Conservation (phyloP, 2,888 invertebrate species). For the Anthophora plumipes region DNA sequence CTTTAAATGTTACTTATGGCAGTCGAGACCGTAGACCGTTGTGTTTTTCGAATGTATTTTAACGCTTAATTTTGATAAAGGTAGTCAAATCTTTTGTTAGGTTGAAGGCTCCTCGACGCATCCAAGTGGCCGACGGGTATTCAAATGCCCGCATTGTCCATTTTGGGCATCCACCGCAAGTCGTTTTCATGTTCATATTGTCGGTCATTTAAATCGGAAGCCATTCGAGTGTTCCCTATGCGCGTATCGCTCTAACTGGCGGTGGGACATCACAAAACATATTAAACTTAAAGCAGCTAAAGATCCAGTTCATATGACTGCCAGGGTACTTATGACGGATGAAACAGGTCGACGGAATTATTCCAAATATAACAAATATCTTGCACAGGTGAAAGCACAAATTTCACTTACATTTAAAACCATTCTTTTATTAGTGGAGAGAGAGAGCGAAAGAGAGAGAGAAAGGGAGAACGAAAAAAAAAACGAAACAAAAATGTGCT, state of each 20-base stretch:
- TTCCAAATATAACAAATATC: constrained; percentile 96
- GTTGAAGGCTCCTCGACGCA: constrained; percentile 78
- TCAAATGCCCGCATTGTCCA: constrained; percentile 96
- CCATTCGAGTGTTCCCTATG: constrained; percentile 98
- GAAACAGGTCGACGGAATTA: constrained; percentile 96
- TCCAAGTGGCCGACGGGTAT: constrained; percentile 87
- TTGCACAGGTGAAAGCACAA: constrained; percentile 87
- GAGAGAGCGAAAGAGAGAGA: too few relatives aligned
- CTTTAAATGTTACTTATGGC: constrained; percentile 67
- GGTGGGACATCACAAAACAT: constrained; percentile 98
- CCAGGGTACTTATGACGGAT: constrained; percentile 95
- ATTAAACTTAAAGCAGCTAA: constrained; percentile 95
- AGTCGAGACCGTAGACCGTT: constrained; percentile 63
- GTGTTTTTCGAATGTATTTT: constrained; percentile 34
- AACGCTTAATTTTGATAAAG: constrained; percentile 68
- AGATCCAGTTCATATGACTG: constrained; percentile 92
- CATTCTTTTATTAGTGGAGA: constrained; percentile 27
- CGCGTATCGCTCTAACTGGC: constrained; percentile 97
- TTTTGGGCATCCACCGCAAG: constrained; percentile 97
- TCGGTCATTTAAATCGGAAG: constrained; percentile 96
- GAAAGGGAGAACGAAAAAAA: too few relatives aligned
- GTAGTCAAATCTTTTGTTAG: constrained; percentile 76
- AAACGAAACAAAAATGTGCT: constrained; percentile 33
- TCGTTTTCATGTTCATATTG: constrained; percentile 96
- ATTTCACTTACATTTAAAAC: constrained; percentile 64